Percentiles rank a stretch among this genome's conserved stretches.
phyloP scores from a whole-genome alignment of 2,888 invertebrate species.

The Plebejus anna region DNA sequence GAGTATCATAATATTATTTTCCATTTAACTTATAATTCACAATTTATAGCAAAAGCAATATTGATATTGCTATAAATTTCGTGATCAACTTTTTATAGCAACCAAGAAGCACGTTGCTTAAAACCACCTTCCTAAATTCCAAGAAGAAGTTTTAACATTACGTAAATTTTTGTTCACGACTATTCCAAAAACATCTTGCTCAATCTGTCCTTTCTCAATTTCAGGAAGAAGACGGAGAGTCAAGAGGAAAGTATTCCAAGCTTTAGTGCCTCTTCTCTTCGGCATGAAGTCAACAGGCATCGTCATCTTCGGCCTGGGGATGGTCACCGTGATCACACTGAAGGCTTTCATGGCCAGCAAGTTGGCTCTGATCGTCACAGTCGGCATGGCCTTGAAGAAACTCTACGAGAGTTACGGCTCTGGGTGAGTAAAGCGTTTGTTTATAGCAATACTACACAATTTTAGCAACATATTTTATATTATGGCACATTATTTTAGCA shows the following conservation, averaged over 20 bases:
- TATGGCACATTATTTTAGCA: not conserved
- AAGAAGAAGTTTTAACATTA: too few relatives aligned
- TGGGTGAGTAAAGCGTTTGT: slow-evolving; percentile 54
- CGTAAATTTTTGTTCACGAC: too few relatives aligned
- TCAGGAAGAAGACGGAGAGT: slow-evolving; percentile 75
- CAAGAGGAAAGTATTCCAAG: slow-evolving; percentile 75
- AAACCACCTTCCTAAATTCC: too few relatives aligned
- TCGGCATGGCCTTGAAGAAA: slow-evolving; percentile 80
- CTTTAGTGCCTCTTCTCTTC: slow-evolving; percentile 83
- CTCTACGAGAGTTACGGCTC: slow-evolving; percentile 79
- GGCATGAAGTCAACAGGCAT: slow-evolving; percentile 85
- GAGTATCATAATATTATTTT: too few relatives aligned
- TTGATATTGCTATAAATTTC: too few relatives aligned
- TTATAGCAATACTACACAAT: not conserved
- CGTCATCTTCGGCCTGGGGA: slow-evolving; percentile 80
- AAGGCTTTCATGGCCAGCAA: slow-evolving; percentile 86
- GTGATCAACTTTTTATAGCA: too few relatives aligned
- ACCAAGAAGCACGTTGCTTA: too few relatives aligned
- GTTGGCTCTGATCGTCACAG: slow-evolving; percentile 82
- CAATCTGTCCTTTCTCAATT: slow-evolving; percentile 35
- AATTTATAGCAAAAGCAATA: too few relatives aligned
- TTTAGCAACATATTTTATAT: not conserved
- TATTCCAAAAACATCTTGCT: not conserved
- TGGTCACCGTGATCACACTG: slow-evolving; percentile 81
- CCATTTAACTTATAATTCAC: too few relatives aligned